Evolutionary conservation across 2,888 invertebrate species (phyloP).

Genomic region (Melieria crassipennis): DNA sequence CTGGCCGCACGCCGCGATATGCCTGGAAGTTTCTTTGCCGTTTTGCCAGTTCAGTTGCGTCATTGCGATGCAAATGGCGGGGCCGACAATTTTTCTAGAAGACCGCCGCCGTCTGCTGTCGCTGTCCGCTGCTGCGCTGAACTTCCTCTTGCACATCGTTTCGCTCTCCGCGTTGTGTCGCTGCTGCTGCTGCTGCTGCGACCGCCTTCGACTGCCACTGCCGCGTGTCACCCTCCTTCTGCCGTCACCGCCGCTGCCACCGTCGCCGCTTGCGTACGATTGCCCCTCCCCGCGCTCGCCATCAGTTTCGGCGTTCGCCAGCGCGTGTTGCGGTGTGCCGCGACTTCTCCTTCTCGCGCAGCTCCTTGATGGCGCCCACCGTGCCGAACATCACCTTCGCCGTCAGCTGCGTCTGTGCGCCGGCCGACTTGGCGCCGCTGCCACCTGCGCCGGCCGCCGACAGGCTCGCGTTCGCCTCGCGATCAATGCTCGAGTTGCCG

Average conservation of each 20-base stretch:
- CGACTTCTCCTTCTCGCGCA: constrained; percentile 77
- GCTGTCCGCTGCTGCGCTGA: too few relatives aligned
- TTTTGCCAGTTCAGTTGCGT: too few relatives aligned
- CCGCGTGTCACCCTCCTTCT: not conserved
- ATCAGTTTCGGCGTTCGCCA: constrained; percentile 62
- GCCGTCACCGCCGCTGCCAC: not conserved
- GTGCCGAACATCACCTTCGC: constrained; percentile 80
- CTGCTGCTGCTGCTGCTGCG: too few relatives aligned
- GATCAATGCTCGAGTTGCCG: constrained; percentile 60
- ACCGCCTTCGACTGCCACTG: too few relatives aligned
- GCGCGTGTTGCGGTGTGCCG: constrained; percentile 68
- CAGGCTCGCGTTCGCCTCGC: constrained; percentile 53
- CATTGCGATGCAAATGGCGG: too few relatives aligned
- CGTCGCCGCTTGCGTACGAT: constrained; percentile 2
- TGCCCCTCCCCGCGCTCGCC: not conserved
- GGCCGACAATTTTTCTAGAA: too few relatives aligned
- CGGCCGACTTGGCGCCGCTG: constrained; percentile 41
- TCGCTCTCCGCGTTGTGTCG: too few relatives aligned
- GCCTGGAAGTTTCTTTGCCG: too few relatives aligned
- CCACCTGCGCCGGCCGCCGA: constrained; percentile 39
- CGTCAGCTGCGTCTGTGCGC: constrained; percentile 69
- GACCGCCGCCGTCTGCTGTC: too few relatives aligned
- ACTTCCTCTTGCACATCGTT: too few relatives aligned
- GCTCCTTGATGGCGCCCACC: constrained; percentile 77
- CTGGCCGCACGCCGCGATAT: too few relatives aligned